Evolutionary conservation across 2,797 vertebrate genomes (phyloP).

Genomic region (Rhadinocentrus ornatus): DNA sequence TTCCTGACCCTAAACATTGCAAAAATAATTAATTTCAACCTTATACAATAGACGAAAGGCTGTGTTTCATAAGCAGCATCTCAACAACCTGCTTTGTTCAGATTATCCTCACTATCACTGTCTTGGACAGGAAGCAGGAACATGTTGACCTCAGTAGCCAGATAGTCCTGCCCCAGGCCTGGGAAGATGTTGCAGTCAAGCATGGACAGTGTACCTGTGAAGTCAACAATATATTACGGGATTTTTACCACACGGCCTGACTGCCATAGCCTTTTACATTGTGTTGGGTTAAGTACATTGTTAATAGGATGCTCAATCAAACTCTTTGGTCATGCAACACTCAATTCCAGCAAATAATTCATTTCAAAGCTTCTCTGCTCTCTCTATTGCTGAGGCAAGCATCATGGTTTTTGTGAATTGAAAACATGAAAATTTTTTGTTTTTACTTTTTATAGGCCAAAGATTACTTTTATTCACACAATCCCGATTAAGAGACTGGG

Average conservation of each 20-base stretch:
- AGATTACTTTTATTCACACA: neutral
- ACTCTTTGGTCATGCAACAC: neutral
- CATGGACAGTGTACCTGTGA: slow-evolving; percentile 90
- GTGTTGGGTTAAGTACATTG: no score
- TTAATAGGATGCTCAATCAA: neutral
- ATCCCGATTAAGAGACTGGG: neutral
- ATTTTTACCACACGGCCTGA: neutral
- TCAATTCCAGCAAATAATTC: no score
- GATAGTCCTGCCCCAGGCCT: slow-evolving; percentile 86
- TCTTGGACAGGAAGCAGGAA: slow-evolving; percentile 92
- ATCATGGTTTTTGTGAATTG: no score
- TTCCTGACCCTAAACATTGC: slow-evolving; percentile 73
- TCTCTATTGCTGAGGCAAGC: no score
- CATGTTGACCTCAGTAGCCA: slow-evolving; percentile 89
- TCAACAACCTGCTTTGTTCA: slow-evolving; percentile 83
- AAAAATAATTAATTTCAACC: neutral
- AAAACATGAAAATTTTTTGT: no score
- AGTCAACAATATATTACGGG: slow-evolving; percentile 9
- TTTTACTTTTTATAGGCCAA: neutral
- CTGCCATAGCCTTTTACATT: no score
- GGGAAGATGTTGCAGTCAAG: slow-evolving; percentile 91
- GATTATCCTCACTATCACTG: slow-evolving; percentile 85
- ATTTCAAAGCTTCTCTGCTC: no score
- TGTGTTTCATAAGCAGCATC: neutral
- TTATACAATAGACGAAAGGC: neutral